phyloP scores from a whole-genome alignment of 2,113 vertebrate species.

The Trochalopteron elliotii region DNA sequence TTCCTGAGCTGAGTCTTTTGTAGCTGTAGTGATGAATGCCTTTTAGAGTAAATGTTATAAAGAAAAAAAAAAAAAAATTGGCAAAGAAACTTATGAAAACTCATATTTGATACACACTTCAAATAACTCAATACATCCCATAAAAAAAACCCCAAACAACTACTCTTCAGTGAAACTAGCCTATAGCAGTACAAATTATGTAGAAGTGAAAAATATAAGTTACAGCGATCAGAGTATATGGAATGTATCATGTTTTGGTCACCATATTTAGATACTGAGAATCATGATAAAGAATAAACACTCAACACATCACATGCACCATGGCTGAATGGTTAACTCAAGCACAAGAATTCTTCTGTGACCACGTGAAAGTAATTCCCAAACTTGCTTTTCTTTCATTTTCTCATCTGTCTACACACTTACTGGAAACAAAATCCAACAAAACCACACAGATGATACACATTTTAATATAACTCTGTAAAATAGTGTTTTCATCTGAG shows the following conservation, averaged over 20 bases:
- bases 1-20: neutral
- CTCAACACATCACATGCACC: neutral
- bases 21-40: neutral
- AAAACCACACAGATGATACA: neutral
- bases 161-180: neutral
- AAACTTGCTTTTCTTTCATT: neutral
- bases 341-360: neutral
- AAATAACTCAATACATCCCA: neutral
- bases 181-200: neutral
- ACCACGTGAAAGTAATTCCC: neutral
- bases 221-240: neutral
- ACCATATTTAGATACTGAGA: neutral
- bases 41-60: neutral
- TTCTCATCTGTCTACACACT: neutral
- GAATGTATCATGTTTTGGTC: neutral
- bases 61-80: neutral
- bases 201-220: neutral
- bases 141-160: neutral
- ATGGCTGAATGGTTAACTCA: neutral
- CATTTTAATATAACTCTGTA: neutral
- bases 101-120: neutral
- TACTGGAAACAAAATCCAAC: neutral
- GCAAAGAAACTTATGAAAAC: neutral
- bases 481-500: neutral
- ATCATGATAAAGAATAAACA: neutral